These are phyloP conservation scores for Camponotus vicinus DNA, from an alignment of 1,140 invertebrate species.

Conservation along the genomic window DNA sequence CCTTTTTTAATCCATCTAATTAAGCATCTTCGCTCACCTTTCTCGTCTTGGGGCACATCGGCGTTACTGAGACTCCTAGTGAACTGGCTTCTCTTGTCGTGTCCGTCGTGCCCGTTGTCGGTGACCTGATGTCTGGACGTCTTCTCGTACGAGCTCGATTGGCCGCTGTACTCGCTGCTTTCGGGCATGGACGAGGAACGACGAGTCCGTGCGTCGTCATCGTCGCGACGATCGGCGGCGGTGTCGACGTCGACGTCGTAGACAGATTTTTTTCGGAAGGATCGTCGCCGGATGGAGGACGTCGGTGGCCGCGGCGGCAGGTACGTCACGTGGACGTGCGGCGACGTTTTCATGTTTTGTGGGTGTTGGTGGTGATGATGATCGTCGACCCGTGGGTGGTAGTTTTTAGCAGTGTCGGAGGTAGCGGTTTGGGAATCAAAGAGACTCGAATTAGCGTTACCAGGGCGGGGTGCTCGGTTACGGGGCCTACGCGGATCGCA, in stretches of 20 bases:
- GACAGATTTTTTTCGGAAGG: conserved; percentile 66
- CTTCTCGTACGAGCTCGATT: conserved; percentile 84
- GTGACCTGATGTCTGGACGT: conserved; percentile 79
- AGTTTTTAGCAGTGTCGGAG: conserved; percentile 86
- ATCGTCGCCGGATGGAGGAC: conserved; percentile 57
- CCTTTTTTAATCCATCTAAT: not conserved
- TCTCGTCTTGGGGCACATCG: conserved; percentile 93
- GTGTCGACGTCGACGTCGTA: conserved; percentile 57
- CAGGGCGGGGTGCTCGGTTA: conserved; percentile 85
- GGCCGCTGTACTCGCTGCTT: conserved; percentile 84
- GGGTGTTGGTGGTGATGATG: conserved; percentile 75
- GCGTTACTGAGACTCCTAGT: conserved; percentile 93
- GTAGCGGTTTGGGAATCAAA: conserved; percentile 87
- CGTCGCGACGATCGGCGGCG: conserved; percentile 59
- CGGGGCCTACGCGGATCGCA: conserved; percentile 85
- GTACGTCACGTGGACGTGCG: conserved; percentile 57
- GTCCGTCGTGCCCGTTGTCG: conserved; percentile 79
- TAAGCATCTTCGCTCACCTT: conserved; percentile 87
- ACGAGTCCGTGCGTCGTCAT: conserved; percentile 80
- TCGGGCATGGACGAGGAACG: conserved; percentile 84
- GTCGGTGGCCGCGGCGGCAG: conserved; percentile 32
- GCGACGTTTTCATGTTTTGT: conserved; percentile 73
- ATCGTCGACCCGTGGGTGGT: conserved; percentile 76
- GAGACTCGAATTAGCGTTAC: conserved; percentile 87
- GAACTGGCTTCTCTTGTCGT: conserved; percentile 90